Base-by-base conservation (phyloP, 2,797 vertebrate species). In the Hephaestus fuliginosus region DNA sequence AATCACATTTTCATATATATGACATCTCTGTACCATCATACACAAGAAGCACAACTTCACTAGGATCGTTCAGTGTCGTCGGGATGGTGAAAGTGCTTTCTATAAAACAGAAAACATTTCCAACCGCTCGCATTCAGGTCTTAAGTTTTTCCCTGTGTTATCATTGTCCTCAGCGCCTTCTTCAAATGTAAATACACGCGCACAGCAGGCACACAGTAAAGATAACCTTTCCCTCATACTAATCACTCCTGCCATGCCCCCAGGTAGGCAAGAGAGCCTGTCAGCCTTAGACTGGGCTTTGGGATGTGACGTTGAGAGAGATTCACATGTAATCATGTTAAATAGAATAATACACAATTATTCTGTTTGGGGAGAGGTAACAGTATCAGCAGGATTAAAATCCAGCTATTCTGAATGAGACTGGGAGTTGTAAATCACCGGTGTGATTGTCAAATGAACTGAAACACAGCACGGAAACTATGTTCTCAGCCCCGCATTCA, bases 61-160 rank as follows among this genome's bases (percentile, higher is more conserved):
- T 53, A n/a, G 65, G 69, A 78, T 83, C 61, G 25, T 83, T 89
- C 84, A 82, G 86, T 77, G 82, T 84, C 83, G 80, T 78, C 81
- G 73, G 77, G 82, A 87, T 88, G 86, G 87, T 67, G 76, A 91
- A 90, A 86, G 85, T 81, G 72, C 90, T 89, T 91, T 93, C 82
- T 87, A 80, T 89, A 89, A 85, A 93, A 92, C 88, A 87, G 90
- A 91, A 88, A 93, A 85, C 84, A 76, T 89, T 86, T 90, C 84
- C 80, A 90, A 69, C 81, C 82, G 62, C 78, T 91, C 80, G 80
- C 84, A 90, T 92, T 90, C 84, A 90, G 74, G 56, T 89, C 81
- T 81, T 81, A 76, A 83, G 68, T 78, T 81, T 33, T 84, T 68
- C 51, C 68, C 41, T 69, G 79, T 61, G 66, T 67, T 48, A 66